Evolutionary conservation across 2,888 invertebrate species (phyloP).

Genomic region (Cotesia congregata): DNA sequence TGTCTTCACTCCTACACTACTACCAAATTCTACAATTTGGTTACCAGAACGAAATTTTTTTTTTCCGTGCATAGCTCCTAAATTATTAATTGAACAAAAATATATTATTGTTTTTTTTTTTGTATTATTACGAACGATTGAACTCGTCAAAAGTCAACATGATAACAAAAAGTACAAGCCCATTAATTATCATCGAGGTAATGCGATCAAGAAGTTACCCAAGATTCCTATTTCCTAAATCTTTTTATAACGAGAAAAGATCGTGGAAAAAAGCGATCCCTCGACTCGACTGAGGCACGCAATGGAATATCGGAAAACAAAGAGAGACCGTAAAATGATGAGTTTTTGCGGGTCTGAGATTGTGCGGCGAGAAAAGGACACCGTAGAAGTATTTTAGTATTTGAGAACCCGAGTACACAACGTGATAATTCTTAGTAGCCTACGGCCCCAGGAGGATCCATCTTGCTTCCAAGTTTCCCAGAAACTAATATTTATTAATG

Average conservation of each 20-base stretch:
- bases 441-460: slow-evolving; percentile 4
- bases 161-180: slow-evolving; percentile 25
- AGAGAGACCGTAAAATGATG: neutral
- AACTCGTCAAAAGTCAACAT: too few species aligned
- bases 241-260: slow-evolving; percentile 23
- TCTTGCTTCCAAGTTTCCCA: slow-evolving; percentile 27
- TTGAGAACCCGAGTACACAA: neutral
- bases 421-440: slow-evolving; percentile 9
- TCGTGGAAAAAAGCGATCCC: slow-evolving; percentile 32
- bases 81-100: too few species aligned
- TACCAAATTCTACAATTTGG: too few species aligned
- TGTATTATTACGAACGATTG: too few species aligned
- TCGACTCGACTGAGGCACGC: slow-evolving; percentile 26
- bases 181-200: slow-evolving; percentile 8
- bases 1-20: too few species aligned
- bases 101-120: too few species aligned
- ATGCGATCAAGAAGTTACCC: slow-evolving; percentile 38
- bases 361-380: neutral
- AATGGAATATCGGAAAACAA: slow-evolving; percentile 5
- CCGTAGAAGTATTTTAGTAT: neutral
- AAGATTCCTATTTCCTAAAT: slow-evolving; percentile 8
- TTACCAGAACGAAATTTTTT: too few species aligned
- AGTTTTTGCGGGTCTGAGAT: slow-evolving; percentile 8
- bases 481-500: slow-evolving; percentile 39
- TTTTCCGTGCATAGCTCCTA: too few species aligned